Evolutionary conservation across 2,888 invertebrate genomes (phyloP).

Genomic region (Acanthopleura granulata): DNA sequence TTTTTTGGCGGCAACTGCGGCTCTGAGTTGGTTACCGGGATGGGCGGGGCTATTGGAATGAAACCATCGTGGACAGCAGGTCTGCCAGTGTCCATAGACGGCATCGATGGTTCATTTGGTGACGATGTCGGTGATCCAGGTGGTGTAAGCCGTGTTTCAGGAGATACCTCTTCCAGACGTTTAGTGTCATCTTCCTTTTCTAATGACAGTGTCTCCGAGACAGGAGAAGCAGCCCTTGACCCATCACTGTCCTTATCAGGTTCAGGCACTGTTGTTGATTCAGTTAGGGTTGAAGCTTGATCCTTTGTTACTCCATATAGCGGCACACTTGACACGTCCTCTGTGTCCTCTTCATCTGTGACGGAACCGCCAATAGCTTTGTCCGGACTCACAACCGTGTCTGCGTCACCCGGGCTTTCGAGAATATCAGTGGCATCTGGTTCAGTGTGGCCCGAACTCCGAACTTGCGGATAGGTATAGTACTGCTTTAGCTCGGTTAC

Average conservation of each 20-base stretch:
- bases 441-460: not conserved
- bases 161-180: not conserved
- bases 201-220: not conserved
- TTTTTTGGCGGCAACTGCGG: not conserved
- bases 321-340: too few relatives aligned
- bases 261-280: not conserved
- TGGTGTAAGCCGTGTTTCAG: not conserved
- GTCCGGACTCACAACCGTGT: not conserved
- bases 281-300: not conserved
- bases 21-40: not conserved
- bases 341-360: not conserved
- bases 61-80: not conserved
- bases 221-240: not conserved
- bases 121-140: not conserved
- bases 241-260: not conserved
- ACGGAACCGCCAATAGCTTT: not conserved
- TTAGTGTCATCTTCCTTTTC: not conserved
- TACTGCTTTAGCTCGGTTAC: constrained; percentile 11
- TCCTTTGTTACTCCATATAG: not conserved
- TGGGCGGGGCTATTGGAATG: not conserved
- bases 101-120: not conserved
- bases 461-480: not conserved
- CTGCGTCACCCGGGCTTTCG: not conserved
- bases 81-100: too few relatives aligned
- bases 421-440: not conserved